phyloP scores from a whole-genome alignment of 2,113 vertebrate species.

The Peromyscus leucopus region DNA sequence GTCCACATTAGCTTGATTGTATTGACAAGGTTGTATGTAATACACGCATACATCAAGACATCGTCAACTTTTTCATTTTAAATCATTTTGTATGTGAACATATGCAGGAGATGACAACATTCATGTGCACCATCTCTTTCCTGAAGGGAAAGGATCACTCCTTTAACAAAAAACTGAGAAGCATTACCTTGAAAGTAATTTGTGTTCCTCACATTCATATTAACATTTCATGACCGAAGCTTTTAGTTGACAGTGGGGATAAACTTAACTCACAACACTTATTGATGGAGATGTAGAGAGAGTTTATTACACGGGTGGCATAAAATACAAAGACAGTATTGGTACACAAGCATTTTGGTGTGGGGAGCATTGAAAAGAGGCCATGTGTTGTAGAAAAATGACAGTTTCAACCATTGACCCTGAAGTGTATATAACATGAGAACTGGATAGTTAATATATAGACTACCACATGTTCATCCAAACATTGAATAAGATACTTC shows the following conservation, averaged over 20 bases:
- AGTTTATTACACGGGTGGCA: neutral
- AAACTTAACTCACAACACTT: neutral
- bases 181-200: neutral
- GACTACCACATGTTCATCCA: neutral
- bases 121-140: neutral
- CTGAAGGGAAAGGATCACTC: neutral
- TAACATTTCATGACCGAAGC: neutral
- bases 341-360: neutral
- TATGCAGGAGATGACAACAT: neutral
- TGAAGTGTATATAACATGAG: neutral
- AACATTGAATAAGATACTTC: neutral
- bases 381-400: neutral
- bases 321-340: neutral
- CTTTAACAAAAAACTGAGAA: neutral
- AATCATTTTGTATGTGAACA: neutral
- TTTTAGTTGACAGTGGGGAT: neutral
- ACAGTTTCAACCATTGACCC: neutral
- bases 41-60: neutral
- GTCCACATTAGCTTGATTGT: neutral
- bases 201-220: neutral
- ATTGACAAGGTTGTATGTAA: no score
- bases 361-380: neutral
- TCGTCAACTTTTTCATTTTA: neutral
- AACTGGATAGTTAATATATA: neutral
- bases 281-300: neutral